Base-by-base conservation (phyloP, 2,797 vertebrate genomes). In the Selene dorsalis region DNA sequence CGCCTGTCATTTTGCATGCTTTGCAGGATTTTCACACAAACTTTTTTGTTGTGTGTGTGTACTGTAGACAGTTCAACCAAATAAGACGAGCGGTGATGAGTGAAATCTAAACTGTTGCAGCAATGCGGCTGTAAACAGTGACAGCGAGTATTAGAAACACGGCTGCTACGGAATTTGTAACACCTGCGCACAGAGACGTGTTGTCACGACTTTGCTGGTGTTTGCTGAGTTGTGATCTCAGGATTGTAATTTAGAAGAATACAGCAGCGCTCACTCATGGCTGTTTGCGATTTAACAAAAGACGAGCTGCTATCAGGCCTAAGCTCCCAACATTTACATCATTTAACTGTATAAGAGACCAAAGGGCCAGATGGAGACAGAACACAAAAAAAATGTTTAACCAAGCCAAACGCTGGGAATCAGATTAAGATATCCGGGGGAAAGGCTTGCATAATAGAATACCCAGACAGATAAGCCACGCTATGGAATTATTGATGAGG, bases 401-500 rank as follows among this genome's bases (percentile, higher is more conserved):
- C 65, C 74, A 84, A 75, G 85, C 74, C 89, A 92, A 89, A 89
- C 48, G 72, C 69, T 72, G 52, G 57, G 75, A 89, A 92, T 92
- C 53, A 87, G 83, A 90, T 87, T 89, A 88, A 79, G 79, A 88
- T 69, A 91, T 84, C 73, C 20, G 53, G 80, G 65, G 61, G 76
- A 43, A 10, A 60, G 61, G 73, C 58, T 81, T 75, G 80, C 79
- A 79, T 81, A 87, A 91, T 83, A 86, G 79, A 94, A 88, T 47
- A 79, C 60, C 76, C 74, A 79, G 75, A 81, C 77, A 87, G 87
- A 83, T 87, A 87, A 84, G 88, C 79, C 65, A 67, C 12, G 69
- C 77, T 77, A 74, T 87, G 77, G 77, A 88, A 88, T 88, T 88
- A 89, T 85, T 86, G 74, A 91, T 87, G 85, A 87, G 79, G 74